A percentile compares a stretch with the other conserved stretches of the same genome.
Evolutionary conservation across 2,797 vertebrate genomes (phyloP).

Genomic region (Acrossocheilus wenchowensis): DNA sequence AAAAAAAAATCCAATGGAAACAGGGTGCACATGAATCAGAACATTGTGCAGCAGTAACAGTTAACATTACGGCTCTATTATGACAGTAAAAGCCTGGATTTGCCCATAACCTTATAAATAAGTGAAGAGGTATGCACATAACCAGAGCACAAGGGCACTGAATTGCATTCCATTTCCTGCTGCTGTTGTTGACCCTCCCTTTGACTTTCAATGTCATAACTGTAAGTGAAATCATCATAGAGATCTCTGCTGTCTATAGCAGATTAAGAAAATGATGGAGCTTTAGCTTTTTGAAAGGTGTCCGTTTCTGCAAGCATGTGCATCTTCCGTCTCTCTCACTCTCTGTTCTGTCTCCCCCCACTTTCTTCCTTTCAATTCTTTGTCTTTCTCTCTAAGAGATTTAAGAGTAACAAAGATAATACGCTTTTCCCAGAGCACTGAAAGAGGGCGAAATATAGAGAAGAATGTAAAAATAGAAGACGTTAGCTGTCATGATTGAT

Average conservation of each 20-base stretch:
- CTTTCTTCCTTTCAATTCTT: slow-evolving; percentile 10
- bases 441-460: slow-evolving; percentile 38
- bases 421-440: slow-evolving; percentile 29
- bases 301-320: slow-evolving; percentile 38
- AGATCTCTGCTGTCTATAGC: slow-evolving; percentile 45
- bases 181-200: slow-evolving; percentile 39
- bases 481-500: slow-evolving; percentile 56
- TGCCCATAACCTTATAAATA: slow-evolving; percentile 48
- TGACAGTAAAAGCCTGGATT: slow-evolving; percentile 46
- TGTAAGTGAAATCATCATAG: slow-evolving; percentile 32
- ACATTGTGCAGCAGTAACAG: background rate
- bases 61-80: slow-evolving; percentile 30
- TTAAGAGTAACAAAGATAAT: slow-evolving; percentile 40
- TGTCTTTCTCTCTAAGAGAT: slow-evolving; percentile 24
- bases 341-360: slow-evolving; percentile 13
- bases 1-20: background rate
- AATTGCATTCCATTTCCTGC: slow-evolving; percentile 47
- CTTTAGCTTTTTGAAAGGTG: slow-evolving; percentile 36
- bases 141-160: slow-evolving; percentile 32
- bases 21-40: slow-evolving; percentile 14
- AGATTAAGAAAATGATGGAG: slow-evolving; percentile 50
- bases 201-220: slow-evolving; percentile 43
- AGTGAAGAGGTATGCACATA: slow-evolving; percentile 28
- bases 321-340: slow-evolving; percentile 15
- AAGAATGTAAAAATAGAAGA: slow-evolving; percentile 62